Conservation (phyloP, 2,888 invertebrate species). For the Dorcus hopei region DNA sequence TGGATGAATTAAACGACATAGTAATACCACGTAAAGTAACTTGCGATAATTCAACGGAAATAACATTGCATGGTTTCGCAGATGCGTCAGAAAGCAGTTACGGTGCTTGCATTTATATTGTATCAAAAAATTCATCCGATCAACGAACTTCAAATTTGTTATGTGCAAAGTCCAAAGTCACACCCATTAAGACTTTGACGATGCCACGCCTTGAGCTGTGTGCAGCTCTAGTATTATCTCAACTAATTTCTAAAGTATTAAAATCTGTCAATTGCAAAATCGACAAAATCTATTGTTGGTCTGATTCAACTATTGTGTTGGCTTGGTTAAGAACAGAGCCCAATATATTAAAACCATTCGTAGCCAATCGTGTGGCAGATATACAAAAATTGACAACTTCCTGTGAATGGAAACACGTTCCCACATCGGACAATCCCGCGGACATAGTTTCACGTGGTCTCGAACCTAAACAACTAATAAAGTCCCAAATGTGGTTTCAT, state of each 20-base stretch:
- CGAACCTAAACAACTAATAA: slow-evolving; percentile 1
- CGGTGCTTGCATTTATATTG: slow-evolving; percentile 12
- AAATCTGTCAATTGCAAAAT: slow-evolving; percentile 6
- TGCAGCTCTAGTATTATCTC: slow-evolving; percentile 28
- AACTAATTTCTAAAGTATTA: slow-evolving; percentile 17
- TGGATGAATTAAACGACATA: neutral
- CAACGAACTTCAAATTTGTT: slow-evolving; percentile 1
- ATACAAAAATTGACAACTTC: slow-evolving; percentile 28
- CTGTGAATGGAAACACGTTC: slow-evolving; percentile 29
- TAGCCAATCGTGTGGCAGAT: slow-evolving; percentile 32
- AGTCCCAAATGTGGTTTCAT: slow-evolving; percentile 16
- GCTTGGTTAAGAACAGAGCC: neutral
- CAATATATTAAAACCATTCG: slow-evolving; percentile 13
- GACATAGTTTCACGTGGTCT: slow-evolving; percentile 33
- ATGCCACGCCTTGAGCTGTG: slow-evolving; percentile 32
- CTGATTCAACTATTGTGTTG: neutral
- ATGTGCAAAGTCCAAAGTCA: slow-evolving; percentile 16
- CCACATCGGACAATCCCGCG: slow-evolving; percentile 30
- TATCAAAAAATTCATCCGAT: neutral
- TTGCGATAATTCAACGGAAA: neutral
- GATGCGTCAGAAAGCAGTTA: slow-evolving; percentile 21
- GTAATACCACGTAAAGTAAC: neutral
- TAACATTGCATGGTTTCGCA: slow-evolving; percentile 21
- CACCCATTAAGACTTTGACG: slow-evolving; percentile 20
- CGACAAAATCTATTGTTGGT: neutral